Conservation (phyloP, 2,888 invertebrate genomes). For the Lochmaea capreae region DNA sequence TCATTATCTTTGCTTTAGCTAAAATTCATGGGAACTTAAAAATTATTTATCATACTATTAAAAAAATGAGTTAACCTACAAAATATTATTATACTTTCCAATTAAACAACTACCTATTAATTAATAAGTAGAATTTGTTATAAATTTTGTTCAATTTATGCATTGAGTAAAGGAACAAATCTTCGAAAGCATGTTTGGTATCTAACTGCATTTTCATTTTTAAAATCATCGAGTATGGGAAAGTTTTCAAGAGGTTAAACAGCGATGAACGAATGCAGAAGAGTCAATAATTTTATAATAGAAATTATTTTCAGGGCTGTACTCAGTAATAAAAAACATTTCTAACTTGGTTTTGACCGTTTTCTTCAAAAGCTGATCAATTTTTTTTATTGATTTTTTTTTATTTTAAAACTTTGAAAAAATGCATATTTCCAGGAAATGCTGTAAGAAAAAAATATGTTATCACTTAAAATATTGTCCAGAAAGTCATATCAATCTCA, state of each 20-base stretch:
- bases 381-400: too few species aligned
- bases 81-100: neutral
- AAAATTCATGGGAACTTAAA: too few species aligned
- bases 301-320: neutral
- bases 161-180: neutral
- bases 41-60: too few species aligned
- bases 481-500: neutral
- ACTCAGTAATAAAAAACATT: neutral
- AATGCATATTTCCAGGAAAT: too few species aligned
- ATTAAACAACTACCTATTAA: neutral
- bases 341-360: too few species aligned
- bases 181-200: neutral
- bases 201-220: neutral
- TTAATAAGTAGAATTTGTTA: neutral
- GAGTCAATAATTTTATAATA: neutral
- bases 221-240: neutral
- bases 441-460: neutral
- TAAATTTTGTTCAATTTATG: neutral
- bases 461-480: neutral
- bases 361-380: too few species aligned
- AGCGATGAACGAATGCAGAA: neutral
- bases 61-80: neutral
- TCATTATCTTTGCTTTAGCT: too few species aligned
- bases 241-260: slow-evolving; percentile 4
- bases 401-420: too few species aligned